Conservation (phyloP, 2,888 invertebrate species). For the Pristionchus arcanus region DNA sequence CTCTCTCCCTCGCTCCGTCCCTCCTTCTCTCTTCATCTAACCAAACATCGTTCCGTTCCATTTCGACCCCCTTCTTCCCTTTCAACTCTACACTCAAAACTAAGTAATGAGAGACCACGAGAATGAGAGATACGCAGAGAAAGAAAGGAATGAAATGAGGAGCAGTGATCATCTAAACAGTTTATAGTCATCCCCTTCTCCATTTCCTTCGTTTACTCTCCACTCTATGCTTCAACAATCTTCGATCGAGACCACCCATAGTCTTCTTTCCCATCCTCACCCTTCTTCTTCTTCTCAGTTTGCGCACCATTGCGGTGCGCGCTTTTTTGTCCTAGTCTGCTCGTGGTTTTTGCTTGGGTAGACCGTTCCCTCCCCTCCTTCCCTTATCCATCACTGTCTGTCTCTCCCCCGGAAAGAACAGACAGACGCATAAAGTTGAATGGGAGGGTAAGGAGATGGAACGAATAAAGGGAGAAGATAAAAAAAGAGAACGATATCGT, state of each 20-base stretch:
- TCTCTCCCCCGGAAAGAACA: neutral
- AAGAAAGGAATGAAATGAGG: neutral
- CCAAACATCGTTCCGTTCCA: constrained; percentile 16
- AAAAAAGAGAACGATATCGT: constrained; percentile 24
- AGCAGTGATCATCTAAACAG: neutral
- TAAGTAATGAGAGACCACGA: neutral
- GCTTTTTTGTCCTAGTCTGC: neutral
- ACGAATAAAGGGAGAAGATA: constrained; percentile 17
- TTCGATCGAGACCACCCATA: neutral
- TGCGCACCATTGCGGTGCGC: constrained; percentile 22
- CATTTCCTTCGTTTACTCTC: neutral
- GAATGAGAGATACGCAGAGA: neutral
- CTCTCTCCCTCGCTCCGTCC: neutral
- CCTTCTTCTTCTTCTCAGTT: neutral
- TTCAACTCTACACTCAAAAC: neutral
- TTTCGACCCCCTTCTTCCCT: constrained; percentile 22
- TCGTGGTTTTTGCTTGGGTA: neutral
- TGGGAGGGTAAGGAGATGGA: neutral
- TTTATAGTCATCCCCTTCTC: neutral
- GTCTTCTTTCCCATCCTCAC: neutral
- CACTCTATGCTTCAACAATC: neutral
- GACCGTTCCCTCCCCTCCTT: constrained; percentile 11
- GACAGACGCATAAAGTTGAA: constrained; percentile 43
- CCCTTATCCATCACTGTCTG: neutral
- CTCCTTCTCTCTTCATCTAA: neutral